Percentiles rank a stretch among this genome's conserved stretches.
Evolutionary conservation across 2,113 vertebrate genomes (phyloP).

Genomic region (Oceanites oceanicus): DNA sequence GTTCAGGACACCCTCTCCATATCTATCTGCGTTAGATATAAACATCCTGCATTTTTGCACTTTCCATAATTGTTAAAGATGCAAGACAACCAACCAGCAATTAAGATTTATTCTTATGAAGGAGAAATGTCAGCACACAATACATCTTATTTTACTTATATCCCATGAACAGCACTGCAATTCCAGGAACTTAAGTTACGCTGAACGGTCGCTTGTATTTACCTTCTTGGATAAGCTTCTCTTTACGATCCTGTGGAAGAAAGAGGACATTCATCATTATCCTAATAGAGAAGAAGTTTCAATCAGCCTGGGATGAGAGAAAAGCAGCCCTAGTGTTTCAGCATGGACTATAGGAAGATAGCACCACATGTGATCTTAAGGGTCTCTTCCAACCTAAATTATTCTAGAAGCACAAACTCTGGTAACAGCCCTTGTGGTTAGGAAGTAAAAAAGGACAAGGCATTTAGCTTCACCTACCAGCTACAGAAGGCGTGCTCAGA

Average conservation of each 20-base stretch:
- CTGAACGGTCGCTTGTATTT: constrained; percentile 68
- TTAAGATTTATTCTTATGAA: constrained; percentile 66
- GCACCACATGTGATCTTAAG: not conserved
- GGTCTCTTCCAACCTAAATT: not conserved
- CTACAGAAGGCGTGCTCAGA: not conserved
- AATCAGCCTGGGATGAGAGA: not conserved
- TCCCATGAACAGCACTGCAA: not conserved
- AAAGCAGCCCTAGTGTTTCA: not conserved
- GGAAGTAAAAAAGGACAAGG: not conserved
- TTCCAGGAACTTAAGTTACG: constrained; percentile 73
- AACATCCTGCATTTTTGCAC: not conserved
- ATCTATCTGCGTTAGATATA: not conserved
- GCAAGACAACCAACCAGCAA: not conserved
- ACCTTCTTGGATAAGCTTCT: constrained; percentile 81
- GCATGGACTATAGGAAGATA: not conserved
- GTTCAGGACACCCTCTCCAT: not conserved
- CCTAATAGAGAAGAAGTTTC: not conserved
- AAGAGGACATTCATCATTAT: not conserved
- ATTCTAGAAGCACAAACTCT: not conserved
- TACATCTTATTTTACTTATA: constrained; percentile 3
- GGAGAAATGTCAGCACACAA: not conserved
- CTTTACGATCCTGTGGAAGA: constrained; percentile 37
- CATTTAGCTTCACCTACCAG: not conserved
- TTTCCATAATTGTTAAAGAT: not conserved
- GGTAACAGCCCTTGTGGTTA: not conserved